Evolutionary conservation across 1,140 invertebrate genomes (phyloP).

Genomic region (Drosophila teissieri): DNA sequence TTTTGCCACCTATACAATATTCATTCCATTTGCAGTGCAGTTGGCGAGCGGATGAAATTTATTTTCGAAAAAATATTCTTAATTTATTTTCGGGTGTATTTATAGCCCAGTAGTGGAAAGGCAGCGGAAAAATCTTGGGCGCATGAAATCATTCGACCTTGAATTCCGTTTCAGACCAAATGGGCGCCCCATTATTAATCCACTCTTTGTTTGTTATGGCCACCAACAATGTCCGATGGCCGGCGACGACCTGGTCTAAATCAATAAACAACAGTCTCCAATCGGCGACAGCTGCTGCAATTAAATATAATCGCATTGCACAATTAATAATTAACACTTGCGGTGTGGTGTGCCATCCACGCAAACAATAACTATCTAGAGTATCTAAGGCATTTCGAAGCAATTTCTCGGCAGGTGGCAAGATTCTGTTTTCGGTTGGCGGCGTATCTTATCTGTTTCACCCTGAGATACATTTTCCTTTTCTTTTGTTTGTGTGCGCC

Average conservation of each 20-base stretch:
- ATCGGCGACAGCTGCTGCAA: conserved; percentile 38
- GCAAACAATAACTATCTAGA: background rate
- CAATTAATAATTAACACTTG: conserved; percentile 52
- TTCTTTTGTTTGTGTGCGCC: conserved; percentile 29
- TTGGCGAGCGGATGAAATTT: conserved; percentile 26
- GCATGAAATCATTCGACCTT: conserved; percentile 63
- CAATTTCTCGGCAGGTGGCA: conserved; percentile 21
- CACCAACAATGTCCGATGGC: background rate
- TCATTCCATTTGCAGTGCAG: conserved; percentile 40
- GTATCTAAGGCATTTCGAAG: conserved; percentile 8
- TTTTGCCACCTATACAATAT: conserved; percentile 20
- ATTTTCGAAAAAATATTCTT: conserved; percentile 51
- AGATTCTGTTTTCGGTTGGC: background rate
- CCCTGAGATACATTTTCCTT: conserved; percentile 44
- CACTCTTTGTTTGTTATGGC: conserved; percentile 22
- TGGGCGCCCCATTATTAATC: background rate
- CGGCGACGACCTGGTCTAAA: conserved; percentile 26
- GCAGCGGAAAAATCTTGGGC: conserved; percentile 24
- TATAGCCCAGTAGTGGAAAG: conserved; percentile 28
- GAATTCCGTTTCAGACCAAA: conserved; percentile 24
- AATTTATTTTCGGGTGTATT: conserved; percentile 50
- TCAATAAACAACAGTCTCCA: conserved; percentile 30
- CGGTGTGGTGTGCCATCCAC: background rate
- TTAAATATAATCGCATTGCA: conserved; percentile 52
- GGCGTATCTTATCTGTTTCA: conserved; percentile 47